phyloP scores from a whole-genome alignment of 2,113 vertebrate genomes.

The Psammodynastes pulverulentus region DNA sequence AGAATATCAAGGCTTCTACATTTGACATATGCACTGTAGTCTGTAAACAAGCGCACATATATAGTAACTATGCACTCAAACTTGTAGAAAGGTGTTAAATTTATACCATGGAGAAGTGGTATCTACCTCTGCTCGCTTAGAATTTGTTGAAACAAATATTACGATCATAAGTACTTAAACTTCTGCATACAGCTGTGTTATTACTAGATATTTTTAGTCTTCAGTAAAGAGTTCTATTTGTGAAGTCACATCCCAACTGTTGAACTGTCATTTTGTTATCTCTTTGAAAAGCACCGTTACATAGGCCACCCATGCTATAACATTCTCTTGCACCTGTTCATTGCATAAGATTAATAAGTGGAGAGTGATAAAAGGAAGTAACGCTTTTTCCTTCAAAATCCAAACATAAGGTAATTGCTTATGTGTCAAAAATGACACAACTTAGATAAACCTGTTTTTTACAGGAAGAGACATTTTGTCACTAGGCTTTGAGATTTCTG shows the following conservation, averaged over 20 bases:
- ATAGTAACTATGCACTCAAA: neutral
- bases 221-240: neutral
- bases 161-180: neutral
- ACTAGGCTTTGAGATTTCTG: neutral
- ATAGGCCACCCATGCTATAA: neutral
- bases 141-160: neutral
- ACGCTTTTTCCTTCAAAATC: slow-evolving; percentile 2
- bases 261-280: neutral
- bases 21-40: neutral
- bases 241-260: neutral
- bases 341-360: neutral
- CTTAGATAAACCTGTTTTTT: slow-evolving; percentile 5
- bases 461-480: neutral
- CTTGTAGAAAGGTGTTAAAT: neutral
- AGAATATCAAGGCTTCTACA: neutral
- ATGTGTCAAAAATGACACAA: slow-evolving; percentile 6
- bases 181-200: neutral
- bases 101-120: neutral
- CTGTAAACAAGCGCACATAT: neutral
- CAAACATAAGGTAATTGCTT: slow-evolving; percentile 19
- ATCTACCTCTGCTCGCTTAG: neutral
- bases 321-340: neutral
- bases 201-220: neutral
- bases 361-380: neutral
- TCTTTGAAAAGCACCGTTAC: neutral